A percentile compares a stretch with the other conserved stretches of the same genome.
phyloP scores from a whole-genome alignment of 2,797 vertebrate species.

The Tenualosa ilisha region DNA sequence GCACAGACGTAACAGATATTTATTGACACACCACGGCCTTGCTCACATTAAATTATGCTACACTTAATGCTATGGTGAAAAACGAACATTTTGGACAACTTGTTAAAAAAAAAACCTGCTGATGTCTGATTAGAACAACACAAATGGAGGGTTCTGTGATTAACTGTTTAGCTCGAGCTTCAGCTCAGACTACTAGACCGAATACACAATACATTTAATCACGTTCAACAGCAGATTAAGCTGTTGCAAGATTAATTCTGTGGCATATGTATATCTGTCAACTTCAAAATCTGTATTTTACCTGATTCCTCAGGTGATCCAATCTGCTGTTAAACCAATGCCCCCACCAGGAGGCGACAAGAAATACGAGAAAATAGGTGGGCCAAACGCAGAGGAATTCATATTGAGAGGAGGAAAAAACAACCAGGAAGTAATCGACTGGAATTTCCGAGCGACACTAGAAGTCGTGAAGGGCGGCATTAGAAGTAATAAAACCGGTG shows the following conservation, averaged over 20 bases:
- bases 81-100: not conserved
- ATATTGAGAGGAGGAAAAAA: slow-evolving; percentile 34
- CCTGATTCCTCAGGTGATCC: slow-evolving; percentile 30
- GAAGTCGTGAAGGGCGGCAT: not conserved
- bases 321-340: not conserved
- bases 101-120: no score
- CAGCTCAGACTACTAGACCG: no score
- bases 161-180: no score
- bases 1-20: not conserved
- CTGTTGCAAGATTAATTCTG: not conserved
- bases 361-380: not conserved
- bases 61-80: not conserved
- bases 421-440: slow-evolving; percentile 69
- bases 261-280: no score
- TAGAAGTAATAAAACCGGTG: not conserved
- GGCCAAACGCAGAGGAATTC: slow-evolving; percentile 54
- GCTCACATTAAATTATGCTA: not conserved
- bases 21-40: not conserved
- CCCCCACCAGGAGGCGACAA: slow-evolving; percentile 27
- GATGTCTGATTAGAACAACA: no score
- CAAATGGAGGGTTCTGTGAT: no score
- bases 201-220: no score
- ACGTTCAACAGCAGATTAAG: no score
- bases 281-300: not conserved
- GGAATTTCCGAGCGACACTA: not conserved